Percentiles rank a stretch among this genome's conserved stretches.
These are phyloP conservation scores for Carcina quercana DNA, from an alignment of 2,888 invertebrate genomes.

Conservation along the genomic window DNA sequence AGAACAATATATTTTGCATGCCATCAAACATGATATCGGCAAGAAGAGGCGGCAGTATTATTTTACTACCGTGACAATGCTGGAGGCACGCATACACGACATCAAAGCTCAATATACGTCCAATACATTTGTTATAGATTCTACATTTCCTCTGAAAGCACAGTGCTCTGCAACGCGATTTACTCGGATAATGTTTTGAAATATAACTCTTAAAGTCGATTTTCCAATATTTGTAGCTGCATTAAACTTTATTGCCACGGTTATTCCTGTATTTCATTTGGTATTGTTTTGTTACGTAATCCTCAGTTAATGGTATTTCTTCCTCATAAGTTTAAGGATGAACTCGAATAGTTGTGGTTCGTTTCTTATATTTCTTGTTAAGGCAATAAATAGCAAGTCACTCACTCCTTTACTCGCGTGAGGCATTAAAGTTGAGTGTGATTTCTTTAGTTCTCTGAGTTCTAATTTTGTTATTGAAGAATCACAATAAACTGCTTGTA, in stretches of 20 bases:
- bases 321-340: constrained; percentile 9
- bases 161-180: constrained; percentile 35
- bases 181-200: constrained; percentile 44
- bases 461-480: too few relatives aligned
- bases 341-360: constrained; percentile 8
- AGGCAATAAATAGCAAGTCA: too few relatives aligned
- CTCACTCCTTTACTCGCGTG: too few relatives aligned
- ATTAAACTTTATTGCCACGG: constrained; percentile 41
- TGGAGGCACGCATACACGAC: constrained; percentile 49
- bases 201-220: constrained; percentile 37
- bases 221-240: constrained; percentile 43
- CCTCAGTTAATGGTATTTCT: constrained; percentile 22
- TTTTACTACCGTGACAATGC: constrained; percentile 55
- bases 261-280: constrained; percentile 35
- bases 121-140: constrained; percentile 57
- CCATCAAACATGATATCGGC: too few relatives aligned
- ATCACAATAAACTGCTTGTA: too few relatives aligned
- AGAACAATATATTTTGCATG: too few relatives aligned
- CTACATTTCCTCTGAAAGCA: constrained; percentile 44
- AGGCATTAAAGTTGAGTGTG: too few relatives aligned
- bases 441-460: too few relatives aligned
- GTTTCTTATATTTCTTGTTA: too few relatives aligned
- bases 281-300: constrained; percentile 32
- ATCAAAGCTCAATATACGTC: constrained; percentile 63
- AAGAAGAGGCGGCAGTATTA: constrained; percentile 30